Percentiles rank a stretch among this genome's conserved stretches.
phyloP scores from a whole-genome alignment of 2,888 invertebrate genomes.

The Gari tellinella region DNA sequence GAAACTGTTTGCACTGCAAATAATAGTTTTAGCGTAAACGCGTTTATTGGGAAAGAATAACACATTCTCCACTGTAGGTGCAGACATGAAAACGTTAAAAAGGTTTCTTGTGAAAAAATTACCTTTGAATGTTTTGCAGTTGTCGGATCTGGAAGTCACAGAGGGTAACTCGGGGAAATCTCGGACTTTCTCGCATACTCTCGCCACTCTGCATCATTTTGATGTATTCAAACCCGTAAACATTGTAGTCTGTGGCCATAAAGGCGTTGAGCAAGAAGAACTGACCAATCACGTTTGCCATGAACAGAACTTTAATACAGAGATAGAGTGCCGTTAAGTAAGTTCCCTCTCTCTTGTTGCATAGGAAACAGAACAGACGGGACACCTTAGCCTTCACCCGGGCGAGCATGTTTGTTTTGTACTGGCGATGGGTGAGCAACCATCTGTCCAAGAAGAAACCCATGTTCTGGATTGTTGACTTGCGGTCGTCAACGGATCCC shows the following conservation, averaged over 20 bases:
- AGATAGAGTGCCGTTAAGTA: constrained; percentile 77
- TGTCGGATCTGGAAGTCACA: constrained; percentile 81
- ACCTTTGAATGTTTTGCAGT: constrained; percentile 76
- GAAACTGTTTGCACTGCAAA: too few relatives aligned
- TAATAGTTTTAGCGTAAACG: too few relatives aligned
- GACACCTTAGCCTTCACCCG: constrained; percentile 70
- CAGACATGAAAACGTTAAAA: too few relatives aligned
- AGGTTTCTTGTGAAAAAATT: constrained; percentile 1
- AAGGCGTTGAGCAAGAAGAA: constrained; percentile 80
- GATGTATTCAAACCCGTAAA: constrained; percentile 77
- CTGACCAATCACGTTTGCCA: constrained; percentile 76
- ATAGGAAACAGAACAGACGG: constrained; percentile 73
- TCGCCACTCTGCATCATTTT: constrained; percentile 55
- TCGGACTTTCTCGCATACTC: constrained; percentile 62
- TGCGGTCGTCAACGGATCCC: constrained; percentile 76
- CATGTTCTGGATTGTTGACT: constrained; percentile 74
- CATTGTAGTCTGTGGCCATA: constrained; percentile 77
- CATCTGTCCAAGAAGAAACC: constrained; percentile 77
- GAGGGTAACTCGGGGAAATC: constrained; percentile 75
- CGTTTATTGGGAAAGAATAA: too few relatives aligned
- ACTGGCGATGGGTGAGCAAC: constrained; percentile 75
- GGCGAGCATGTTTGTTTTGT: constrained; percentile 74
- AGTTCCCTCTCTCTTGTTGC: constrained; percentile 78
- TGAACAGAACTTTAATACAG: constrained; percentile 73
- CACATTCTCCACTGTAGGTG: too few relatives aligned